Base-by-base conservation (phyloP, 2,797 vertebrate genomes). In the Megaceryle alcyon region DNA sequence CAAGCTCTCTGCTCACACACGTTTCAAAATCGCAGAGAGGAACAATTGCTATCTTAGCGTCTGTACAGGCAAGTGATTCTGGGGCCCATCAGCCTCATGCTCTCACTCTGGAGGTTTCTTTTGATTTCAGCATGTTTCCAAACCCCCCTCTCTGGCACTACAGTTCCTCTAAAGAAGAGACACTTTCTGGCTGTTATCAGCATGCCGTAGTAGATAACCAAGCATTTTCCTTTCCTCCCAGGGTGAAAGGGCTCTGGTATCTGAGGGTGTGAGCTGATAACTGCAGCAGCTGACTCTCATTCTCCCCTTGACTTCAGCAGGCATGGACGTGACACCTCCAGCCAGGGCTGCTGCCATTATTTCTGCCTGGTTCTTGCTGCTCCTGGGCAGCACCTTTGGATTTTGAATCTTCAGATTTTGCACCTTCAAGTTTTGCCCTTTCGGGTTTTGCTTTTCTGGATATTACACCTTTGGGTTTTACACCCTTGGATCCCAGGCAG, bases 41-140 rank as follows among this genome's bases (percentile, higher is more conserved):
- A 14, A 41, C 13, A 3, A 56, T 48, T 3, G 2, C n/a, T 10
- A 1, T 33, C 51, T 59, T 19, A 5, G 4, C 3, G 2, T 63
- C 37, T 49, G 26, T 31, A 29, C 3, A 2, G 33, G 11, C 6
- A 29, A 16, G 39, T 6, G 39, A 33, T 65, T 28, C 64, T 2
- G 2, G 66, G 17, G 33, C 29, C 15, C 53, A 46, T 90, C 64
- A 61, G 46, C 73, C 31, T 53, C 12, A 10, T 3, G 1, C 23
- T 37, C 10, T 61, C 21, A 9, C 69, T 78, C 72, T 35, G 33
- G 68, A 33, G 16, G 31, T 77, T 78, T 73, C 51, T 66, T 73
- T 54, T 70, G 64, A 33, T 54, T 69, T 28, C 43, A 56, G 22
- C 33, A 18, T 11, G 9, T 77, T 80, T 70, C 72, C 63, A 76